These are phyloP conservation scores for Brachionichthys hirsutus DNA, from an alignment of 2,113 vertebrate species.

Conservation along the genomic window DNA sequence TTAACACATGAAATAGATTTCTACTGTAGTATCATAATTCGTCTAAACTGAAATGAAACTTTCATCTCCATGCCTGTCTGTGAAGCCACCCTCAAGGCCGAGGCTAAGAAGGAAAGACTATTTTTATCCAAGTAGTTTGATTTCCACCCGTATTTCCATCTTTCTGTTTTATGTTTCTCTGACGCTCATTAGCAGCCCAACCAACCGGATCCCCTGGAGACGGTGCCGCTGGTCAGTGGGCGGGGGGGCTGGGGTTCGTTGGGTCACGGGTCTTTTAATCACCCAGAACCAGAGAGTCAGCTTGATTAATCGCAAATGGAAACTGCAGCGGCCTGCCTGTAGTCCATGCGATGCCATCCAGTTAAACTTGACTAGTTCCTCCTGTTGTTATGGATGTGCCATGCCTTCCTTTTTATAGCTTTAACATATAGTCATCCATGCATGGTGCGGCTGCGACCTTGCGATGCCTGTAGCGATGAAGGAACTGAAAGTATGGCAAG, in stretches of 20 bases:
- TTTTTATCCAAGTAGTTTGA: background rate
- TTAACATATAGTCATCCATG: background rate
- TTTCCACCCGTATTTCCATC: background rate
- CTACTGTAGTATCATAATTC: too few relatives aligned
- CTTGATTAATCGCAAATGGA: conserved; percentile 45
- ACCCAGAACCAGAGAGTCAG: conserved; percentile 20
- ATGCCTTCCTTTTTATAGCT: background rate
- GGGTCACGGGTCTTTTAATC: conserved; percentile 8
- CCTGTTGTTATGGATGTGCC: background rate
- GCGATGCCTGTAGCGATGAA: conserved; percentile 15
- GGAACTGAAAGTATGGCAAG: conserved; percentile 11
- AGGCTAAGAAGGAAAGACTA: background rate
- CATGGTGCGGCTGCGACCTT: background rate
- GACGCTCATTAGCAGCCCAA: conserved; percentile 1
- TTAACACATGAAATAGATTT: too few relatives aligned
- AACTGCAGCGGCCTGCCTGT: conserved; percentile 30
- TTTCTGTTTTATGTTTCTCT: background rate
- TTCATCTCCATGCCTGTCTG: too few relatives aligned
- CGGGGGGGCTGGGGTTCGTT: background rate
- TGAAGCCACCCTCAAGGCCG: too few relatives aligned
- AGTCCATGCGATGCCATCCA: conserved; percentile 8
- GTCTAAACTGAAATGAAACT: too few relatives aligned
- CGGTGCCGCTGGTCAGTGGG: background rate
- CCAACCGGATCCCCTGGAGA: conserved; percentile 1
- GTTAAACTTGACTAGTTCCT: conserved; percentile 18